Base-by-base conservation (phyloP, 1,140 invertebrate genomes). In the Tetramorium alpestre region DNA sequence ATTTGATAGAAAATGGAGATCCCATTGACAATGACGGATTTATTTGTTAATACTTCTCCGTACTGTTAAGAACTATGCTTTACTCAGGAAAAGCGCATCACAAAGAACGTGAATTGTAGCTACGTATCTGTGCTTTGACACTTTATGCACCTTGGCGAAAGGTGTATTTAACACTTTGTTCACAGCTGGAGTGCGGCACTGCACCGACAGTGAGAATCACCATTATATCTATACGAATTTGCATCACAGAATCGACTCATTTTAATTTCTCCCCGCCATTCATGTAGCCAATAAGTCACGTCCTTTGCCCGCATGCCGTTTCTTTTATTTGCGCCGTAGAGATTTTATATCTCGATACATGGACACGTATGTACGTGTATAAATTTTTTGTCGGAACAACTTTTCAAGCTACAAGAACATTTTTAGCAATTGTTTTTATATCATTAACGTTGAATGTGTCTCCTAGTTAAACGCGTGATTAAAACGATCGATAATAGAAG, bases 151-250 rank as follows among this genome's bases (percentile, higher is more conserved):
- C 90, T 92, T 92, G 89, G 92, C 91, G 88, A 91, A 91, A 91
- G 93, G 93, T 94, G 92, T 92, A 93, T 87, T 89, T 93, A 94
- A 95, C 92, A 94, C 94, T 93, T 94, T 94, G 92, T 95, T 94
- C 93, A 93, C 92, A 95, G 93, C 93, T 93, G 92, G 92, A 93
- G 92, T 94, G 92, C 93, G 81, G 94, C 92, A 94, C 93, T 94
- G 94, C 93, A 95, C 94, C 91, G 85, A 93, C 92, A 92, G 93
- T 94, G 93, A 95, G 93, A 94, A 87, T 88, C 91, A 92, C 92
- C 88, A 91, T 89, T 80, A 89, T 91, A 90, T 84, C 90, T 90
- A 82, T 87, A 89, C 82, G 90, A 78, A 91, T 85, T 69, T 87
- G 89, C 65, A 78, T 87, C 80, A 62, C 86, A 62, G 41, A 41